A percentile compares a stretch with the other conserved stretches of the same genome.
Conservation (phyloP, 2,113 vertebrate genomes). For the Cottus gobio region DNA sequence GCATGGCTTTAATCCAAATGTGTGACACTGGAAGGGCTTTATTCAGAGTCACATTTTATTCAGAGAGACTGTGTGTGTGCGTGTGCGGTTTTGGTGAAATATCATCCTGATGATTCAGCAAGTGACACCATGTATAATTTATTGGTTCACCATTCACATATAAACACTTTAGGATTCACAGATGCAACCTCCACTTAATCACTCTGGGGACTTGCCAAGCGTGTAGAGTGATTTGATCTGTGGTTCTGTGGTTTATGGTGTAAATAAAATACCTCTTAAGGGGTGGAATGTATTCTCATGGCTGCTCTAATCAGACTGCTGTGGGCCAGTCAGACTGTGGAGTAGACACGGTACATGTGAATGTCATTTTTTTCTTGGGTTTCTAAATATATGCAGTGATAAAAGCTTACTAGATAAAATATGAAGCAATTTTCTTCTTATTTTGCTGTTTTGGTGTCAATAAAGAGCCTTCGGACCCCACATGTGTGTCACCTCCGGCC, state of each 20-base stretch:
- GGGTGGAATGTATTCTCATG: conserved; percentile 16
- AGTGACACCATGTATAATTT: conserved; percentile 21
- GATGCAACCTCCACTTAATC: conserved; percentile 15
- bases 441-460: too few species aligned
- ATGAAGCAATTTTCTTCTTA: neutral
- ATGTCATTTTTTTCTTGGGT: neutral
- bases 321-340: too few species aligned
- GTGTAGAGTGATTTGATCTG: neutral
- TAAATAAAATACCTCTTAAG: conserved; percentile 35
- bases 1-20: conserved; percentile 34
- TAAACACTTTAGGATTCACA: conserved; percentile 19
- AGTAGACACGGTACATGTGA: conserved; percentile 6
- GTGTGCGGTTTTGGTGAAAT: neutral
- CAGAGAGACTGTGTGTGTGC: neutral
- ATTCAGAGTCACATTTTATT: conserved; percentile 16
- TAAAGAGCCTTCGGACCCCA: too few species aligned
- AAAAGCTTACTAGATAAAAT: neutral
- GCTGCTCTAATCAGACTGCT: conserved; percentile 1
- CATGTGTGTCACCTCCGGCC: too few species aligned
- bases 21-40: conserved; percentile 30
- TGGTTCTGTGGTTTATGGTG: conserved; percentile 36
- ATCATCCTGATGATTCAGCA: conserved; percentile 37
- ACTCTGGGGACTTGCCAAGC: conserved; percentile 5
- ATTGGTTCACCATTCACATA: conserved; percentile 21
- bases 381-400: neutral